Evolutionary conservation across 2,888 invertebrate genomes (phyloP), one percentile per base, ranked within the genome.

Genomic region (Lissonota sp.): DNA sequence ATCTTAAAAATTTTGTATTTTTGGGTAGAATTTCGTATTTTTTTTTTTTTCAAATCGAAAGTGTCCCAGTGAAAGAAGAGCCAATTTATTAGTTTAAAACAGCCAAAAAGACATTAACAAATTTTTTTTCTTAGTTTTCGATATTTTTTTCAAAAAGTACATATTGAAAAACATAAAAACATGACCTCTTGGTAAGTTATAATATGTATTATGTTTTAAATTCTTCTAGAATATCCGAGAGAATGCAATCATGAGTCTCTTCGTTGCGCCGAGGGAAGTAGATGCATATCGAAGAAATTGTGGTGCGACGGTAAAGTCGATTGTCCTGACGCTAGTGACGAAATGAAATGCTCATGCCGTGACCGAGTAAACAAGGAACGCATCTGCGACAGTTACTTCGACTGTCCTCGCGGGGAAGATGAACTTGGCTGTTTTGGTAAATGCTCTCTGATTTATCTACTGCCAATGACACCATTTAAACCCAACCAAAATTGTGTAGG

Each of bases 351-450:
- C 87, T 94, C 95, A 0, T 98, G 98, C 88, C 95, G 94, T 77
- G 93, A 95, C n/a, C 94, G 97, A 76, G 94, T 97, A 8, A 94
- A 94, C 12, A 93, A 93, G 60, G 93, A 94, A 3, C 94, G 96
- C 84, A 90, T 95, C 0, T 98, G 98, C 88, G 98, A 98, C 91
- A 97, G 96, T 12, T 97, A 96, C 88, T 95, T 95, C 62, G 97
- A 97, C 88, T 97, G 97, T 90, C 97, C 97, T 0, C 94, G 95
- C 86, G 96, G 95, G 16, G 97, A 96, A 93, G 97, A 97, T 87
- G 97, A 97, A 93, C 92, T 95, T 87, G 96, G 95, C 16, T 97
- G 97, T 90, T 95, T 95, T 88, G 96, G 97, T 96, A 93, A 93
- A 89, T 82, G 51, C 55, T 26, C 53, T 26, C 26, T 26, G 26